Percentiles rank a stretch among this genome's conserved stretches.
Conservation (phyloP, 2,888 invertebrate genomes). For the Nemotelus nigrinus region DNA sequence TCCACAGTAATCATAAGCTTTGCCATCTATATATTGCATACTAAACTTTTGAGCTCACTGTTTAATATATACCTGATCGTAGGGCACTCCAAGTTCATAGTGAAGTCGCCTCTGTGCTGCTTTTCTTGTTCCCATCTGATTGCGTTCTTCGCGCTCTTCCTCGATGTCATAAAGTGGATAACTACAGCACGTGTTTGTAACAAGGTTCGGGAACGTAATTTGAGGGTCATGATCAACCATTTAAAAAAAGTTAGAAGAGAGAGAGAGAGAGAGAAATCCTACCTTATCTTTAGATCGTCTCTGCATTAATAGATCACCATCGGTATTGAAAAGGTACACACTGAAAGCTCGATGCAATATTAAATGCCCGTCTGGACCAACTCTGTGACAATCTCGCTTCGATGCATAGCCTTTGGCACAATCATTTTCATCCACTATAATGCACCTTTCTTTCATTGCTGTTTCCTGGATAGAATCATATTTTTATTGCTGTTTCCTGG, state of each 20-base stretch:
- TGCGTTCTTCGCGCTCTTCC: slow-evolving; percentile 75
- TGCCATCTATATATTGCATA: no score
- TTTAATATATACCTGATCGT: slow-evolving; percentile 54
- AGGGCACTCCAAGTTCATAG: slow-evolving; percentile 89
- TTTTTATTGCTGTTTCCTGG: no score
- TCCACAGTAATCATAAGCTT: no score
- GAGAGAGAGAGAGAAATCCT: slow-evolving; percentile 54
- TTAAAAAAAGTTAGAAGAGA: no score
- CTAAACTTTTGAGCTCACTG: no score
- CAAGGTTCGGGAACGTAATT: slow-evolving; percentile 86
- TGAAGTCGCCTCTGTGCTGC: slow-evolving; percentile 90
- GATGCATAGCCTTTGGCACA: slow-evolving; percentile 82
- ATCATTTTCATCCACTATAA: slow-evolving; percentile 89
- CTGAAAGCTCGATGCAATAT: slow-evolving; percentile 96
- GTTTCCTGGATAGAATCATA: slow-evolving; percentile 68
- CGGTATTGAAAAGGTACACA: slow-evolving; percentile 92
- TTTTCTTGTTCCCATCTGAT: slow-evolving; percentile 77
- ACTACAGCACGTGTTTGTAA: slow-evolving; percentile 97
- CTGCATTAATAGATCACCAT: slow-evolving; percentile 88
- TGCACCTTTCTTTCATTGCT: slow-evolving; percentile 81
- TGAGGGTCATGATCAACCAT: slow-evolving; percentile 57
- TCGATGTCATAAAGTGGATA: slow-evolving; percentile 86
- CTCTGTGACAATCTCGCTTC: slow-evolving; percentile 89
- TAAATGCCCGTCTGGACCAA: slow-evolving; percentile 73
- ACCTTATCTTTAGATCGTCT: slow-evolving; percentile 89